Conservation (phyloP, 2,797 vertebrate genomes). For the Notamacropus eugenii region DNA sequence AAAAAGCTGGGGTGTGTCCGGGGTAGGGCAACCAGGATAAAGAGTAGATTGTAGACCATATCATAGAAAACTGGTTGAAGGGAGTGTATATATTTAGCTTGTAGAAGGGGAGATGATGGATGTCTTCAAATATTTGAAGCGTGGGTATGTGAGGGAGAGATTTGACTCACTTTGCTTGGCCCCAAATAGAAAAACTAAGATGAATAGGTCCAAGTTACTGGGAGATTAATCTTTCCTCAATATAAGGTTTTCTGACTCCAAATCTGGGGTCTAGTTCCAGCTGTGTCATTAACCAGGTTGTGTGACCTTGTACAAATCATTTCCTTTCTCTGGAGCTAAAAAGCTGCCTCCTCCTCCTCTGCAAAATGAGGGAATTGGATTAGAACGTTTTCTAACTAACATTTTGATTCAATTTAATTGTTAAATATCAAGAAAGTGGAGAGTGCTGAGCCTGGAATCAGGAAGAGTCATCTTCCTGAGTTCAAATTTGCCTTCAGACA, state of each 20-base stretch:
- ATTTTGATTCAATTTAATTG: background rate
- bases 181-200: background rate
- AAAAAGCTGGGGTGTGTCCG: background rate
- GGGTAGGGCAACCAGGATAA: background rate
- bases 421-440: background rate
- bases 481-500: background rate
- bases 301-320: background rate
- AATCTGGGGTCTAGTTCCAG: background rate
- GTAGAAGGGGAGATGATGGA: background rate
- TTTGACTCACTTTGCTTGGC: background rate
- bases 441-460: background rate
- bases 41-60: background rate
- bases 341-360: background rate
- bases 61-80: background rate
- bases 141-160: background rate
- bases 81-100: background rate
- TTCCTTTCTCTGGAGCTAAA: background rate
- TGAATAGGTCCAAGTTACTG: background rate
- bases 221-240: background rate
- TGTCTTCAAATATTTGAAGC: background rate
- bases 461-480: background rate
- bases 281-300: background rate
- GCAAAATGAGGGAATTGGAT: background rate
- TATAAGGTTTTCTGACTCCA: background rate
- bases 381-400: background rate